phyloP scores from a whole-genome alignment of 2,888 invertebrate species.

The Cephus nigrinus region DNA sequence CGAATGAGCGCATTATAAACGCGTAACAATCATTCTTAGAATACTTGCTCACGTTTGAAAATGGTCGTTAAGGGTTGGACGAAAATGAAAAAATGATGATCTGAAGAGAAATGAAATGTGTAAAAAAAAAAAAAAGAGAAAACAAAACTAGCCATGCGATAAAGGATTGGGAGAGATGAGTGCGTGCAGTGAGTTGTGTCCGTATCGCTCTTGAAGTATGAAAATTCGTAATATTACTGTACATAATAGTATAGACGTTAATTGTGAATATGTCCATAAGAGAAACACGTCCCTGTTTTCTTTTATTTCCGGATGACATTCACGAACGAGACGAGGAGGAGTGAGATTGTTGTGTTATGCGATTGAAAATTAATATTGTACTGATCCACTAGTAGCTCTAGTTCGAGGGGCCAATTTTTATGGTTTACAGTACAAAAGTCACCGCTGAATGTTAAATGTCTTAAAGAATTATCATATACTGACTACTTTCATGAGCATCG shows the following conservation, averaged over 20 bases:
- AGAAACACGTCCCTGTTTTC: constrained; percentile 7
- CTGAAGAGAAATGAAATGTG: constrained; percentile 10
- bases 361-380: background rate
- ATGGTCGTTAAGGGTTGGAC: constrained; percentile 21
- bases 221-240: constrained; percentile 37
- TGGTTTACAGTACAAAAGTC: background rate
- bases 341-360: background rate
- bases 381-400: background rate
- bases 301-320: background rate
- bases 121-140: background rate
- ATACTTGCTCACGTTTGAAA: constrained; percentile 32
- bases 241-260: constrained; percentile 51
- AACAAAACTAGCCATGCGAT: constrained; percentile 17
- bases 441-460: background rate
- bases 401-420: background rate
- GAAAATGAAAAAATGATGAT: constrained; percentile 4
- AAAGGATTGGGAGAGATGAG: constrained; percentile 7
- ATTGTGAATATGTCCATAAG: constrained; percentile 53
- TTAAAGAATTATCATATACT: background rate
- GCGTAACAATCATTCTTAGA: constrained; percentile 17
- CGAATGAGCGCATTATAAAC: background rate
- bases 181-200: background rate
- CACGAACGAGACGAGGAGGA: background rate
- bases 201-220: constrained; percentile 5
- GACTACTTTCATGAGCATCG: background rate